Percentiles rank a stretch among this genome's conserved stretches.
phyloP scores from a whole-genome alignment of 1,140 invertebrate genomes.

The Drosophila insularis region DNA sequence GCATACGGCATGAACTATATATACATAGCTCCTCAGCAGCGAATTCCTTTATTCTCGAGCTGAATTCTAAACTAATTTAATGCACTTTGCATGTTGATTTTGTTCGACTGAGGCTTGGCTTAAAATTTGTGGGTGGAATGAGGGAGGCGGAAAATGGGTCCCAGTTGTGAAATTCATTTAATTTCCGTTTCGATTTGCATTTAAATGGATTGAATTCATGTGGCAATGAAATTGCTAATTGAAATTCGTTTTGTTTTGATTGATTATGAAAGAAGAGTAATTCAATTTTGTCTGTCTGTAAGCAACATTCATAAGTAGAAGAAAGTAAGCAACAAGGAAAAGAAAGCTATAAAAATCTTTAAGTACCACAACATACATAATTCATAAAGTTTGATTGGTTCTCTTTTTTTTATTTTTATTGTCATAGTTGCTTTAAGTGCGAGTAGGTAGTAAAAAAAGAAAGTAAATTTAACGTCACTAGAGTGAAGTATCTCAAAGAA shows the following conservation, averaged over 20 bases:
- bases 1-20: neutral
- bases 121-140: neutral
- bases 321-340: too few species aligned
- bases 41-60: neutral
- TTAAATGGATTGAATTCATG: conserved; percentile 8
- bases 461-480: too few species aligned
- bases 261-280: neutral
- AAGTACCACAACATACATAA: too few species aligned
- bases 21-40: neutral
- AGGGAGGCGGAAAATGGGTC: too few species aligned
- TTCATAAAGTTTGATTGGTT: too few species aligned
- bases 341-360: too few species aligned
- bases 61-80: conserved; percentile 38
- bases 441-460: too few species aligned
- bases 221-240: conserved; percentile 34
- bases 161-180: neutral
- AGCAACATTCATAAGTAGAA: too few species aligned
- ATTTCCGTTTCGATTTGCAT: neutral
- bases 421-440: too few species aligned
- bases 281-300: too few species aligned
- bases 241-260: conserved; percentile 31
- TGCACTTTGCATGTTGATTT: conserved; percentile 50
- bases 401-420: too few species aligned
- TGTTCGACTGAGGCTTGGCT: neutral
- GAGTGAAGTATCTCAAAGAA: too few species aligned